Evolutionary conservation across 2,888 invertebrate genomes (phyloP), one percentile per base, ranked within the genome.

Genomic region (Sphaeridia pumilis): DNA sequence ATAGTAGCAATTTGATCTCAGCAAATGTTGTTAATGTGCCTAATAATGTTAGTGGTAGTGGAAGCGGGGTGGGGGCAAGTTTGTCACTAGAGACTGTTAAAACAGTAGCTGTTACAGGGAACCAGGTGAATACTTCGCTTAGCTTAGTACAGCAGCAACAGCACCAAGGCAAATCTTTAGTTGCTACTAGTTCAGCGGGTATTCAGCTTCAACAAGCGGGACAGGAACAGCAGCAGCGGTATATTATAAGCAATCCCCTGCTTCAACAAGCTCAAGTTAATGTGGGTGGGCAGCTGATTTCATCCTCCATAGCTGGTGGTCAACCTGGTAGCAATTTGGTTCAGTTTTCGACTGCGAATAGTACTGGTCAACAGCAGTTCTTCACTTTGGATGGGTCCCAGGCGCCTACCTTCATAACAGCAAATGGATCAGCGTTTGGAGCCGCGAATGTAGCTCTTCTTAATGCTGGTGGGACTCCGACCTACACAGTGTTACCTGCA

Each of bases 401-500:
- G 3, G 46, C 61, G 24, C 61, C 60, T 12, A 58, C 59, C 2
- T 24, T 62, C 2, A 56, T 58, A 21, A 56, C 57, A 10, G 31
- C 56, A 14, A 48, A 49, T 2, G 58, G 62, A 12, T 48, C 58
- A 4, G 47, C 49, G 1, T 57, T 60, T 43, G 62, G 62, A 12
- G 52, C 52, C 14, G 38, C 55, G 1, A 61, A 61, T 56, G 49
- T 65, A n/a, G 62, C 60, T 14, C 51, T 65, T 22, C 56, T 63
- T 36, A 46, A 60, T 12, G 57, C 64, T 25, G 63, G 61, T 28
- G 64, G 62, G 7, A 55, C 59, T 24, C 59, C 58, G 4, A 58
- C 64, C 1, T 65, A 63, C 41, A 57, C 61, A 25, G 60, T 65
- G 22, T 43, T 65, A 14, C 59, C 61, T 4, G 52, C 60, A 4